phyloP scores from a whole-genome alignment of 64 coral and sea anemone species.

The Exaiptasia diaphana region DNA sequence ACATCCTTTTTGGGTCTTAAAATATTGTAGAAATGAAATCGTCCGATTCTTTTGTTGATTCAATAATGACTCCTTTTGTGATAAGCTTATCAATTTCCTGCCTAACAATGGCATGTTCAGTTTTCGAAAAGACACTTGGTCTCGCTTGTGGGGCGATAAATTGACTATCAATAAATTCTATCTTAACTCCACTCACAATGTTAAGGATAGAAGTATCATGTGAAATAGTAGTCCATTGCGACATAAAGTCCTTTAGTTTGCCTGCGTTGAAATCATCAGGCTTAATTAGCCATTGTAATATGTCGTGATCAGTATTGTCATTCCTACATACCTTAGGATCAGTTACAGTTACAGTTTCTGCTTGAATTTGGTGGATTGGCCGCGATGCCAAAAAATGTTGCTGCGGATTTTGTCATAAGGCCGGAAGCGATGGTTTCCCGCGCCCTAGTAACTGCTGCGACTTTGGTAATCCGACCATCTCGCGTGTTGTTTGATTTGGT shows the following conservation, averaged over 20 bases:
- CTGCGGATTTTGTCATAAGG: conserved; percentile 31
- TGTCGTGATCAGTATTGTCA: conserved; percentile 1
- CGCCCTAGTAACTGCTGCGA: conserved; percentile 16
- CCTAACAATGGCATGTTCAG: conserved; percentile 26
- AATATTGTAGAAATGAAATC: conserved; percentile 40
- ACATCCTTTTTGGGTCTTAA: conserved; percentile 15
- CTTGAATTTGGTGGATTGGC: conserved; percentile 4
- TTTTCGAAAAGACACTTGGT: no score
- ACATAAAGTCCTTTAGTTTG: no score
- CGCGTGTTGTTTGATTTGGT: no score
- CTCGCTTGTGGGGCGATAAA: no score
- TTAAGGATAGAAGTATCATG: no score
- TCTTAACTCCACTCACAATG: no score
- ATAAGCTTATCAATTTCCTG: conserved; percentile 22
- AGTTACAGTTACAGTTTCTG: conserved; percentile 16
- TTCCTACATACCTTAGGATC: conserved; percentile 9
- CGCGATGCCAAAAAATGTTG: conserved; percentile 7
- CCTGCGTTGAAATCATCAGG: no score
- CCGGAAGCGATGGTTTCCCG: conserved; percentile 2
- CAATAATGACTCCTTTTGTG: conserved; percentile 35
- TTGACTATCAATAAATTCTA: no score
- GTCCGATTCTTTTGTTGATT: background rate
- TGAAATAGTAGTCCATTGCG: no score
- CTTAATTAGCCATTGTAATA: conserved; percentile 7
- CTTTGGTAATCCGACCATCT: no score